Evolutionary conservation across 2,113 vertebrate species (phyloP).

Genomic region (Epinephelus moara): DNA sequence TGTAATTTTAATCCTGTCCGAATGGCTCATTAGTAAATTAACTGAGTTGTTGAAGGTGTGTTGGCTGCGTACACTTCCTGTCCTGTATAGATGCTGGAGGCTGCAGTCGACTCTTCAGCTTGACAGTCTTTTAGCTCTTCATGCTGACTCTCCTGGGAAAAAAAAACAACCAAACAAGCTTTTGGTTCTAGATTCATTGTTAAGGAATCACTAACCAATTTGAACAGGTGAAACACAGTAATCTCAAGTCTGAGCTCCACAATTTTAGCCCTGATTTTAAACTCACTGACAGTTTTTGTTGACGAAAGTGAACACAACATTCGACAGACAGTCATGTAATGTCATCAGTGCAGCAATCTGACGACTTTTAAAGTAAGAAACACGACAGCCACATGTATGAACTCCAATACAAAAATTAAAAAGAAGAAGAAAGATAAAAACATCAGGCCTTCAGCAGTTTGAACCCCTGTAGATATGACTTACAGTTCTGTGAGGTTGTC

Average conservation of each 20-base stretch:
- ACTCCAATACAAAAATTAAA: no score
- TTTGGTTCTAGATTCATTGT: not conserved
- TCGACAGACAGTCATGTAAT: no score
- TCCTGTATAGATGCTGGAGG: not conserved
- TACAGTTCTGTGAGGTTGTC: not conserved
- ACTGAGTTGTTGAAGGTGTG: not conserved
- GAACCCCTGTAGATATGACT: not conserved
- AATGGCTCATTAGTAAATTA: not conserved
- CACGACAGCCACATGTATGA: no score
- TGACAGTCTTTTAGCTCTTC: not conserved
- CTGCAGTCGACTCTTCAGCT: slow-evolving; percentile 13
- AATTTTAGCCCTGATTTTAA: no score
- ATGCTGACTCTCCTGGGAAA: slow-evolving; percentile 15
- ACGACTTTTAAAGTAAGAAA: no score
- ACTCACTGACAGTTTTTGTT: no score
- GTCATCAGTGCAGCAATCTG: no score
- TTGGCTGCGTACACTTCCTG: slow-evolving; percentile 21
- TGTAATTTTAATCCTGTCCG: not conserved
- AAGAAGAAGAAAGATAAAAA: not conserved
- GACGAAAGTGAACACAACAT: no score
- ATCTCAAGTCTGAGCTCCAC: no score
- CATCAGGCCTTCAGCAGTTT: not conserved
- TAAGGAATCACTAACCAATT: not conserved
- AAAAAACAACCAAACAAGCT: not conserved
- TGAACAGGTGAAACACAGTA: not conserved